Conservation (phyloP, 1,140 invertebrate species). For the Colletes latitarsis region DNA sequence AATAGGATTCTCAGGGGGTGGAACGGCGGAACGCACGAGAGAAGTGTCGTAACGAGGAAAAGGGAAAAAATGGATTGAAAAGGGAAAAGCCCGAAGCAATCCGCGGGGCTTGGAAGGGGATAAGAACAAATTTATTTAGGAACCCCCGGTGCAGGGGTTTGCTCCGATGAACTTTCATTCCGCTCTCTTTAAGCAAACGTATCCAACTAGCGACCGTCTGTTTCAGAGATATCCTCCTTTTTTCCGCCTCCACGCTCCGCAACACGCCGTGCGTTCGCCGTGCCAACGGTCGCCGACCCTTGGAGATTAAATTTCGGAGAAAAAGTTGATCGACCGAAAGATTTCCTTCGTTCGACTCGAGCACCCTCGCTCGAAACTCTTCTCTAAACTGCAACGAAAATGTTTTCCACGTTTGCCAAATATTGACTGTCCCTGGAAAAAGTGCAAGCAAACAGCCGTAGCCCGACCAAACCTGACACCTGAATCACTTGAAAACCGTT, state of each 20-base stretch:
- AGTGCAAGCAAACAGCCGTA: too few relatives aligned
- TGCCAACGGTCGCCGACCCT: background rate
- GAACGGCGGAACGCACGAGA: background rate
- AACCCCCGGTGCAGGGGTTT: background rate
- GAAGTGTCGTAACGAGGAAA: background rate
- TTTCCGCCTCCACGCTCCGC: background rate
- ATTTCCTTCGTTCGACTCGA: background rate
- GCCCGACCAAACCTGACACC: too few relatives aligned
- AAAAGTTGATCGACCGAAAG: slow-evolving; percentile 2
- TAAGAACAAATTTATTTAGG: slow-evolving; percentile 45
- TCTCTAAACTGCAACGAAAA: background rate
- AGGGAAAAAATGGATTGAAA: background rate
- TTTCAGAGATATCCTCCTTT: background rate
- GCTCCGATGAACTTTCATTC: slow-evolving; percentile 37
- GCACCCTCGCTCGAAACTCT: background rate
- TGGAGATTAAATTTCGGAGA: slow-evolving; percentile 33
- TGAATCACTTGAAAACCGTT: too few relatives aligned
- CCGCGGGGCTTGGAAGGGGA: slow-evolving; percentile 1
- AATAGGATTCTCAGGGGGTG: background rate
- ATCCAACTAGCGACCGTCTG: background rate
- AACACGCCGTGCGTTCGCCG: background rate
- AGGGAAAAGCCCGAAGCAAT: background rate
- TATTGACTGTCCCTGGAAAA: background rate
- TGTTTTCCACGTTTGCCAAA: too few relatives aligned
- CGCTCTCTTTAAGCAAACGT: slow-evolving; percentile 26